These are phyloP conservation scores for Ariolimax columbianus DNA, from an alignment of 2,888 invertebrate genomes.

Conservation along the genomic window DNA sequence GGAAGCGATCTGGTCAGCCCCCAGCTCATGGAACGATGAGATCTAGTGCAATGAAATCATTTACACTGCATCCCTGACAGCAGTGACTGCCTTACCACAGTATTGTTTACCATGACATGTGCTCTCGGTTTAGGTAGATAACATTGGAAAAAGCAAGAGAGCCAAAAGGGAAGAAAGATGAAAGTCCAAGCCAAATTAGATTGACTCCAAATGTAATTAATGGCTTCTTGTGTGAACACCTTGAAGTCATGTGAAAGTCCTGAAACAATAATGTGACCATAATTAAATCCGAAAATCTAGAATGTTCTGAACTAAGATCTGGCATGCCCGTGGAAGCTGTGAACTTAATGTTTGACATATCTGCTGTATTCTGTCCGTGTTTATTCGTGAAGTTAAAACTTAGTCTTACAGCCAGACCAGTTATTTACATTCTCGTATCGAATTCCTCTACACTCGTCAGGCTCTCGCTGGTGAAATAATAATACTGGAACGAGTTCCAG, in stretches of 20 bases:
- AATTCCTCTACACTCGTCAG: not conserved
- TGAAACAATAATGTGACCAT: not conserved
- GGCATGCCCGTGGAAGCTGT: not conserved
- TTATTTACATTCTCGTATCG: conserved; percentile 22
- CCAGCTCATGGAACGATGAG: too few relatives aligned
- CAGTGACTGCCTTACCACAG: too few relatives aligned
- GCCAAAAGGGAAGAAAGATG: not conserved
- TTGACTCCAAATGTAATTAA: not conserved
- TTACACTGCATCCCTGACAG: too few relatives aligned
- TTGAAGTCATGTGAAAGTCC: not conserved
- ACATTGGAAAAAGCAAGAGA: not conserved
- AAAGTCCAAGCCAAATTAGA: not conserved
- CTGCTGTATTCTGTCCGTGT: conserved; percentile 14
- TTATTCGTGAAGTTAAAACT: conserved; percentile 28
- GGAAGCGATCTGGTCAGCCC: too few relatives aligned
- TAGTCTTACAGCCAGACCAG: not conserved
- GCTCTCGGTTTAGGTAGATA: not conserved
- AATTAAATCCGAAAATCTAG: not conserved
- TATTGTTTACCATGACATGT: too few relatives aligned
- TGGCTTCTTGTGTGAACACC: not conserved
- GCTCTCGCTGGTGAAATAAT: conserved; percentile 1
- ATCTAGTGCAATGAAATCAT: too few relatives aligned
- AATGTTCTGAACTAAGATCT: not conserved
- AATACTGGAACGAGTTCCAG: conserved; percentile 1
- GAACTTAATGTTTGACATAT: conserved; percentile 12